These are phyloP conservation scores for Prionace glauca DNA, from an alignment of 2,797 vertebrate genomes.

Conservation along the genomic window DNA sequence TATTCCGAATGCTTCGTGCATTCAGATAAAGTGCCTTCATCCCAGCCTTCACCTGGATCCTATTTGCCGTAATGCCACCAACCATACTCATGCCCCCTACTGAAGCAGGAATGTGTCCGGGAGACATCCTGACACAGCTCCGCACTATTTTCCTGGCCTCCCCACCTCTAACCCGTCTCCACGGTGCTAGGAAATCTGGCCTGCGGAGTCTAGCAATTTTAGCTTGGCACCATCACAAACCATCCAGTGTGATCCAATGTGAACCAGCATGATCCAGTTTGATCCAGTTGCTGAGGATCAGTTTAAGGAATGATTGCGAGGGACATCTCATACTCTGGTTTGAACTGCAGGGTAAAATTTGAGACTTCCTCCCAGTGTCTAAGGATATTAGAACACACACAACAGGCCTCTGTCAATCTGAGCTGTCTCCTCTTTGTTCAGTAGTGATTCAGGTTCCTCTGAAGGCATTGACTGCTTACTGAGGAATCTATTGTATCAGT, in stretches of 20 bases:
- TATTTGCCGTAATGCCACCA: too few relatives aligned
- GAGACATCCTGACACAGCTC: background rate
- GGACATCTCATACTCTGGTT: background rate
- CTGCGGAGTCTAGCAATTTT: slow-evolving; percentile 46
- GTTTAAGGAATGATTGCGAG: background rate
- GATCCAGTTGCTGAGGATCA: background rate
- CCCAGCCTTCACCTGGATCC: too few relatives aligned
- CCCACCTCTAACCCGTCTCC: background rate
- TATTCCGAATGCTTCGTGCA: too few relatives aligned
- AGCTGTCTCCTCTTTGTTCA: too few relatives aligned
- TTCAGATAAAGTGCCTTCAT: too few relatives aligned
- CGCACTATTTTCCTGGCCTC: background rate
- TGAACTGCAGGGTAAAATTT: background rate
- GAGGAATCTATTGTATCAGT: background rate
- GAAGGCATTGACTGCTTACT: background rate
- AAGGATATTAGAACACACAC: background rate
- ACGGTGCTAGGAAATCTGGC: too few relatives aligned
- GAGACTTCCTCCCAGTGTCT: background rate
- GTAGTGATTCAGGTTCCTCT: background rate
- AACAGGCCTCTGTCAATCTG: background rate
- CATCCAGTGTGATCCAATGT: background rate
- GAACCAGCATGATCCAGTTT: background rate
- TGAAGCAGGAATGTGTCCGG: background rate
- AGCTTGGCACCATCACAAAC: background rate
- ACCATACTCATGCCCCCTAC: too few relatives aligned